phyloP scores from a whole-genome alignment of 1,140 invertebrate genomes.

The Tetraneura akinire region DNA sequence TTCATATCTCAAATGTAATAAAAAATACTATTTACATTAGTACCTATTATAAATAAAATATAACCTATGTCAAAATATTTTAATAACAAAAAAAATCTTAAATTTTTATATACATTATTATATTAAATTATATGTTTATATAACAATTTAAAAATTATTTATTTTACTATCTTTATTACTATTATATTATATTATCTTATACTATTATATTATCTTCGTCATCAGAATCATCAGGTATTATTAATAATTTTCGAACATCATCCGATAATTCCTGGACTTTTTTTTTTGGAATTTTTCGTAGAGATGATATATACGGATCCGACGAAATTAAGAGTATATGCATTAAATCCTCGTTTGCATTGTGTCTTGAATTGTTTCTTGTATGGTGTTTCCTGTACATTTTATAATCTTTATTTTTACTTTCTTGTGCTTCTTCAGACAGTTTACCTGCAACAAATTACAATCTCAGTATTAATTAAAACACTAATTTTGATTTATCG shows the following conservation, averaged over 20 bases:
- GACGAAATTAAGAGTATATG: neutral
- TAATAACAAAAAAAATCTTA: neutral
- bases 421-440: neutral
- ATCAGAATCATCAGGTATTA: neutral
- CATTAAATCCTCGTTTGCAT: slow-evolving; percentile 20
- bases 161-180: no score
- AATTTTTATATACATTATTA: no score
- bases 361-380: neutral
- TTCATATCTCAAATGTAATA: no score
- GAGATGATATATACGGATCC: slow-evolving; percentile 3
- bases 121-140: no score
- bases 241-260: neutral
- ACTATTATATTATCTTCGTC: neutral
- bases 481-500: no score
- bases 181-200: no score
- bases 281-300: neutral
- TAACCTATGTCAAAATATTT: no score
- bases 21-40: no score
- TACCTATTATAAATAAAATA: no score
- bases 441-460: no score
- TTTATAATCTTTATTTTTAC: neutral
- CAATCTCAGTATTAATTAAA: no score
- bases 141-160: no score
- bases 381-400: neutral
- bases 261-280: neutral